Evolutionary conservation across 2,888 invertebrate species (phyloP), one percentile per base, ranked within the genome.

Genomic region (Napeogenes sylphis): DNA sequence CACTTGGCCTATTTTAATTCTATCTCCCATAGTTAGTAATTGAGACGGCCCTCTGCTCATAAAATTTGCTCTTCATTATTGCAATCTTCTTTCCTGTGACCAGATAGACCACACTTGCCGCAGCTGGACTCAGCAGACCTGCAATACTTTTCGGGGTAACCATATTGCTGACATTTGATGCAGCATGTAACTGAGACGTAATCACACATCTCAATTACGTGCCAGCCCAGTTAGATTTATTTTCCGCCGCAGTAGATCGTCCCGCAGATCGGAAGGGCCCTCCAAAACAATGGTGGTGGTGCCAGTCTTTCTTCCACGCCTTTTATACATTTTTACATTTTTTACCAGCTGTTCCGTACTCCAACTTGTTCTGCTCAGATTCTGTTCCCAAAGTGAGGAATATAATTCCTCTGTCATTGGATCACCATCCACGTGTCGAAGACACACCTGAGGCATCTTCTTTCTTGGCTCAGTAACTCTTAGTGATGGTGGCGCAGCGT

Each of bases 161-260:
- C 78, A 33, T 76, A 77, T 1, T 68, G 67, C 30, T 80, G 79
- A 55, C 80, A 79, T 5, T 68, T 74, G 0, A 4, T 51, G 60
- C 71, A 73, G 62, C 71, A 72, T 0, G 70, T 70, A 0, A 64
- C 67, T 1, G 53, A 6, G 0, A 70, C 12, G 8, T 59, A 66
- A 55, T 71, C 72, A 0, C 51, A 32, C 0, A 67, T 61, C 2
- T 63, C 59, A 0, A 66, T 61, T 0, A 56, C 69, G 1, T 72
- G 66, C 73, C 72, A 74, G 0, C 70, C 73, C 0, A 75, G 14
- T 4, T 68, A 76, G 0, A 74, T 38, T 0, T 53, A 21, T 14
- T 0, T 55, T 65, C 0, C 32, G 12, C 0, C 0, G 0, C 0
- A 75, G 4, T 0, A 75, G 33, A 0, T 4, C 45, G 10, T 61